These are phyloP conservation scores for Riparia riparia DNA, from an alignment of 2,113 vertebrate species.

Conservation along the genomic window DNA sequence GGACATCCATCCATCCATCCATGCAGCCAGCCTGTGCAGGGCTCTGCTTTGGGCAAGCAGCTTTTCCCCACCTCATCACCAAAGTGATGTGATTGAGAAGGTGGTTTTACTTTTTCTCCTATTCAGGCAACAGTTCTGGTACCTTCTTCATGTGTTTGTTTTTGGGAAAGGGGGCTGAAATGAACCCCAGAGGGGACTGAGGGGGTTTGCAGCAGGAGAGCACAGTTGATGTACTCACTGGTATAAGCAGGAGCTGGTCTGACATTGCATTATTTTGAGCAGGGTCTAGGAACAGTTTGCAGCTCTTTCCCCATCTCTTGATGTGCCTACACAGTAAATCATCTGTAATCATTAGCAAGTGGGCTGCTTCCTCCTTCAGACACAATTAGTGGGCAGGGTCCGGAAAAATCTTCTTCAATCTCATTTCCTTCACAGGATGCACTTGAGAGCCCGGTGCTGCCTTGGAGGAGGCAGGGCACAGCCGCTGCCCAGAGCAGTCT, in stretches of 20 bases:
- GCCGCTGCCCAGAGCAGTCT: neutral
- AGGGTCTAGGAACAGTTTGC: conserved; percentile 3
- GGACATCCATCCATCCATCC: neutral
- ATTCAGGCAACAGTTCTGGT: neutral
- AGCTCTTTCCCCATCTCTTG: neutral
- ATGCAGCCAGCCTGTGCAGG: accelerated
- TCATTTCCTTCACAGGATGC: conserved; percentile 53
- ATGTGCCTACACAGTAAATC: neutral
- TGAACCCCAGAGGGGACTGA: neutral
- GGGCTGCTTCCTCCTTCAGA: conserved; percentile 53
- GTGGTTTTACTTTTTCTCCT: neutral
- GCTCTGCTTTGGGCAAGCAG: neutral
- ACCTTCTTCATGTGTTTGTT: neutral
- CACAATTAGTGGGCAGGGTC: conserved; percentile 50
- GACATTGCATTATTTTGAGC: neutral
- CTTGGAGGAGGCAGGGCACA: neutral
- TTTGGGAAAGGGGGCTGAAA: neutral
- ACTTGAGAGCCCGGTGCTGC: neutral
- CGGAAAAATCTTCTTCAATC: conserved; percentile 39
- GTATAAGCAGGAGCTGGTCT: neutral
- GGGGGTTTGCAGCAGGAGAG: neutral
- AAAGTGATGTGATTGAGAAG: neutral
- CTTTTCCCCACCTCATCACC: neutral
- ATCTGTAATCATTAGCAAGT: conserved; percentile 47
- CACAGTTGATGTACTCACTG: neutral